These are phyloP conservation scores for Germaria angustata DNA, from an alignment of 2,888 invertebrate genomes.

Conservation along the genomic window DNA sequence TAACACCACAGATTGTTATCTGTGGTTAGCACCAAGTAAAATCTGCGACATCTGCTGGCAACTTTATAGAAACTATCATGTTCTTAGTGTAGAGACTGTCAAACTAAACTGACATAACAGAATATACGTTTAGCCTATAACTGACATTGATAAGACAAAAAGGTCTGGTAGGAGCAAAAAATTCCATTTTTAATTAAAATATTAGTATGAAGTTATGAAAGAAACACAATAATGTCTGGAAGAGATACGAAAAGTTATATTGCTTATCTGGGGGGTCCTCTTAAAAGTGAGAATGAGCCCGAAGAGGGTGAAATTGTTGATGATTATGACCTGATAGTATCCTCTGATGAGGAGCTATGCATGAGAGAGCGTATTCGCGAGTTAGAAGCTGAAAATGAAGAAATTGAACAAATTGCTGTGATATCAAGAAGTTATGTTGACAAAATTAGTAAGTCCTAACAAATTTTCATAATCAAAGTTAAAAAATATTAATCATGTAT, in stretches of 20 bases:
- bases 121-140: too few species aligned
- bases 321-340: constrained; percentile 79
- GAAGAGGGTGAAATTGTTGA: constrained; percentile 80
- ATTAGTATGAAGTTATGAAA: constrained; percentile 23
- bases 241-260: not conserved
- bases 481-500: not conserved
- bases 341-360: constrained; percentile 78
- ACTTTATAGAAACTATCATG: too few species aligned
- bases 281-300: constrained; percentile 70
- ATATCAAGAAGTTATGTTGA: constrained; percentile 75
- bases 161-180: not conserved
- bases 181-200: not conserved
- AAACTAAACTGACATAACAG: too few species aligned
- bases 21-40: too few species aligned
- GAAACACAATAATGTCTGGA: not conserved
- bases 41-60: too few species aligned
- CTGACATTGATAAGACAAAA: constrained; percentile 35
- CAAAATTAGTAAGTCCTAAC: constrained; percentile 67
- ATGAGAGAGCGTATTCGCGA: constrained; percentile 78
- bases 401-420: constrained; percentile 78
- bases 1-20: too few species aligned
- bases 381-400: constrained; percentile 78
- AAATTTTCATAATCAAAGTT: not conserved
- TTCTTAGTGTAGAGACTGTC: constrained; percentile 13
- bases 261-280: not conserved